Base-by-base conservation (phyloP, 2,113 vertebrate genomes). In the Dendrocopos noguchii region DNA sequence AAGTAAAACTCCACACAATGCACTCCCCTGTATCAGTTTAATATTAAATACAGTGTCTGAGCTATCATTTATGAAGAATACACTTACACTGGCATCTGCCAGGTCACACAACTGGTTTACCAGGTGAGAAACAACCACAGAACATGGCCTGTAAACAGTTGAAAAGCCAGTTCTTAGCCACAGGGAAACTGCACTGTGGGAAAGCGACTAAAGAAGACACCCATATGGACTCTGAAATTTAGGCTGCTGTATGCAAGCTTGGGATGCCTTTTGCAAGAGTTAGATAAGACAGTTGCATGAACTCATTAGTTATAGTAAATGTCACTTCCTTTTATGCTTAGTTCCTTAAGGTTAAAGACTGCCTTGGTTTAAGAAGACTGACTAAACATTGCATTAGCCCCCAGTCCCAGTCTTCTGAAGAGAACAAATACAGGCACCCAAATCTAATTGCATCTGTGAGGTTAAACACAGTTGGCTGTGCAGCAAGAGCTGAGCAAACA, bases 241-340 rank as follows among this genome's bases (percentile, higher is more conserved):
- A 70, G 24, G n/a, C 42, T 64, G 60, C 74, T 85, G 24, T 76
- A 42, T 71, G 44, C 28, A 88, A 90, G 33, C 57, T 83, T 64
- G 57, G 31, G 68, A 71, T 86, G 68, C 42, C 76, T 92, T 83
- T 74, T n/a, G 18, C 63, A 65, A 44, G 47, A 87, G 64, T 65
- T 79, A 76, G 64, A 82, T n/a, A 52, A 80, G 59, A 93, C 67
- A 70, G 50, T 74, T 83, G 21, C 52, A 80, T 47, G 71, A 0
- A 1, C 28, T 95, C 29, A 65, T 83, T 95, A 91, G 88, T 93
- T 95, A 80, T 53, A 53, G n/a, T 61, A 88, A 83, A 91, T 84
- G 88, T 91, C 90, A 86, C 39, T 64, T 90, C 74, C 64, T 94
- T 91, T 95, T 88, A 83, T 52, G 53, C 88, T 88, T 83, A 84